Conservation (phyloP, 2,888 invertebrate genomes). For the Erebia palarica region DNA sequence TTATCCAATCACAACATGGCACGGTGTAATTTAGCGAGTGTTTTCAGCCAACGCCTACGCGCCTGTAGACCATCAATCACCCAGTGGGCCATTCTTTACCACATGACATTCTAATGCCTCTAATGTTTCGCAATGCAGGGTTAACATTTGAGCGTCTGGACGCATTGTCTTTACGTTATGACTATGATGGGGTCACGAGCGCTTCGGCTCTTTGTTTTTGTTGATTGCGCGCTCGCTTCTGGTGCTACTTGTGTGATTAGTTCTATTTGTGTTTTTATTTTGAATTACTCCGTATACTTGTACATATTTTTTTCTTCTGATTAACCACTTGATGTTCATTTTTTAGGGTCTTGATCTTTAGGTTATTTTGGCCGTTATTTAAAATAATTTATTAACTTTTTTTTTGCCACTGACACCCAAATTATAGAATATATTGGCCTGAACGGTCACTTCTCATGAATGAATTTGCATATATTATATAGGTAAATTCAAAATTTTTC, state of each 20-base stretch:
- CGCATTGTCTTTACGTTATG: slow-evolving; percentile 48
- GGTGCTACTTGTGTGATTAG: slow-evolving; percentile 32
- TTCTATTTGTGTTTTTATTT: neutral
- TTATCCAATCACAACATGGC: slow-evolving; percentile 52
- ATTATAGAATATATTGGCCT: too few species aligned
- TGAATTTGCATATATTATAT: too few species aligned
- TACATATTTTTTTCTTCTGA: too few species aligned
- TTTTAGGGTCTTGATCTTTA: too few species aligned
- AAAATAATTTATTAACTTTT: too few species aligned
- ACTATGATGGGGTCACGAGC: slow-evolving; percentile 45
- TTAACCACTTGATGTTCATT: too few species aligned
- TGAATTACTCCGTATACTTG: neutral
- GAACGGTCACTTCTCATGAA: too few species aligned
- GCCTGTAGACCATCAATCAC: slow-evolving; percentile 67
- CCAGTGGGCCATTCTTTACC: slow-evolving; percentile 63
- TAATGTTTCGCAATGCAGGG: slow-evolving; percentile 62
- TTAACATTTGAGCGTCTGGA: slow-evolving; percentile 63
- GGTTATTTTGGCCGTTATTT: too few species aligned
- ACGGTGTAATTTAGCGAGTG: slow-evolving; percentile 67
- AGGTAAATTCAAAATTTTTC: too few species aligned
- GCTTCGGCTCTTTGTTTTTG: slow-evolving; percentile 42
- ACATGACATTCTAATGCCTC: slow-evolving; percentile 73
- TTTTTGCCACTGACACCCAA: too few species aligned
- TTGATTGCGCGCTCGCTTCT: slow-evolving; percentile 37
- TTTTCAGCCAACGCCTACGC: slow-evolving; percentile 70